Percentiles rank a stretch among this genome's conserved stretches.
Conservation (phyloP, 2,113 vertebrate genomes). For the Ancistrus triradiatus region DNA sequence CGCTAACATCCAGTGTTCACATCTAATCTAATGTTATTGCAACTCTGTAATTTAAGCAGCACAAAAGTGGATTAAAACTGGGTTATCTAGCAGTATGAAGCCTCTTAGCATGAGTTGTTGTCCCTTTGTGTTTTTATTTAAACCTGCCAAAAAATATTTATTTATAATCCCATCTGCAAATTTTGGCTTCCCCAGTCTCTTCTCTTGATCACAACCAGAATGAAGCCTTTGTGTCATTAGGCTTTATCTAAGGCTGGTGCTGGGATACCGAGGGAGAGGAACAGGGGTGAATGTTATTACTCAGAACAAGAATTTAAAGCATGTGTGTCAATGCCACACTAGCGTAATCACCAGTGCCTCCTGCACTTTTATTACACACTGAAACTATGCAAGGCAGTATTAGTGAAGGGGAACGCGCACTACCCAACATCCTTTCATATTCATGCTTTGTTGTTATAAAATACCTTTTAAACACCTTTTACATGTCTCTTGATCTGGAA, state of each 20-base stretch:
- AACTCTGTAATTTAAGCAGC: background rate
- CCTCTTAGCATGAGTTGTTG: background rate
- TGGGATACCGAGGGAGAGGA: slow-evolving; percentile 45
- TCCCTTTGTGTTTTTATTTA: slow-evolving; percentile 7
- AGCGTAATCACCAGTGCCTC: slow-evolving; percentile 63
- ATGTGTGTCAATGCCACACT: slow-evolving; percentile 70
- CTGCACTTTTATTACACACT: slow-evolving; percentile 31
- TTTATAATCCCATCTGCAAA: slow-evolving; percentile 15
- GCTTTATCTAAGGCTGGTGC: slow-evolving; percentile 61
- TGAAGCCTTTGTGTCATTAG: slow-evolving; percentile 30
- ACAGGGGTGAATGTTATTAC: slow-evolving; percentile 59
- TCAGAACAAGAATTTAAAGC: slow-evolving; percentile 68
- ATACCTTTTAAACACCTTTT: too few relatives aligned
- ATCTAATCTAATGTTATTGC: background rate
- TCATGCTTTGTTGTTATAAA: too few relatives aligned
- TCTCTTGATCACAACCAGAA: slow-evolving; percentile 26
- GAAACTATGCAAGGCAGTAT: background rate
- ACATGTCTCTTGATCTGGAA: too few relatives aligned
- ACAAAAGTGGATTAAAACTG: slow-evolving; percentile 5
- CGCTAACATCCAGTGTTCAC: background rate
- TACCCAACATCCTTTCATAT: background rate
- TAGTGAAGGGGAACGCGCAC: background rate
- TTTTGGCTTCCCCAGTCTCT: slow-evolving; percentile 10
- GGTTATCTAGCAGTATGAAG: background rate
- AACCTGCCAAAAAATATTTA: slow-evolving; percentile 3